A percentile compares a stretch with the other conserved stretches of the same genome.
Evolutionary conservation across 2,888 invertebrate species (phyloP).

Genomic region (Gymnosoma rotundatum): DNA sequence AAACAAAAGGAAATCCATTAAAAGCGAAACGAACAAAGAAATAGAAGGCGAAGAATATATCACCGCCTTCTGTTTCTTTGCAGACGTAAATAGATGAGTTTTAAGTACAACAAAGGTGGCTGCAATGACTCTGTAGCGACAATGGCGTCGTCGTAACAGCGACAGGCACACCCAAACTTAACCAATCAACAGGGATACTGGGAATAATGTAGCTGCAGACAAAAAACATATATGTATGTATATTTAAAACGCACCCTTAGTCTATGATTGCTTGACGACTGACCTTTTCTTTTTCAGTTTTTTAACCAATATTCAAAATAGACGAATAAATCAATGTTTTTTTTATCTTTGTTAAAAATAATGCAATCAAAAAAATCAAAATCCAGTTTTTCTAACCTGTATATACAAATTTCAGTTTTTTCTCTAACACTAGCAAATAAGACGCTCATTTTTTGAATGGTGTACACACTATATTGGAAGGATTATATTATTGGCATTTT

Average conservation of each 20-base stretch:
- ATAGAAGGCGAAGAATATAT: slow-evolving; percentile 31
- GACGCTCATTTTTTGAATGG: slow-evolving; percentile 50
- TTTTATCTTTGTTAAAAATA: slow-evolving; percentile 21
- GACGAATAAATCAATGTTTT: slow-evolving; percentile 36
- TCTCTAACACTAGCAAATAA: background rate
- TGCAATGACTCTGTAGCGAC: slow-evolving; percentile 70
- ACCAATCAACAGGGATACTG: slow-evolving; percentile 71
- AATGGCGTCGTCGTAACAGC: slow-evolving; percentile 76
- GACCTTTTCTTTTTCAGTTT: slow-evolving; percentile 28
- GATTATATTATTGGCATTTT: slow-evolving; percentile 30
- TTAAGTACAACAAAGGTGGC: slow-evolving; percentile 55
- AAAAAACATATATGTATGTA: slow-evolving; percentile 59
- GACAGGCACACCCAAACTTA: slow-evolving; percentile 79
- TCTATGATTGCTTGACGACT: slow-evolving; percentile 37
- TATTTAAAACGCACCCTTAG: slow-evolving; percentile 57
- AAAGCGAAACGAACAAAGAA: slow-evolving; percentile 50
- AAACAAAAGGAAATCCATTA: slow-evolving; percentile 27
- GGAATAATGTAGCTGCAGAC: slow-evolving; percentile 61
- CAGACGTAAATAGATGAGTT: slow-evolving; percentile 49
- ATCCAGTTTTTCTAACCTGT: slow-evolving; percentile 27
- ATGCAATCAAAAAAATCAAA: slow-evolving; percentile 14
- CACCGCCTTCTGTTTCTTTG: slow-evolving; percentile 54
- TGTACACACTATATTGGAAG: slow-evolving; percentile 56
- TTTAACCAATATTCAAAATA: slow-evolving; percentile 42
- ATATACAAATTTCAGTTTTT: slow-evolving; percentile 1